A percentile compares a stretch with the other conserved stretches of the same genome.
Conservation (phyloP, 2,888 invertebrate genomes). For the Eupithecia centaureata region DNA sequence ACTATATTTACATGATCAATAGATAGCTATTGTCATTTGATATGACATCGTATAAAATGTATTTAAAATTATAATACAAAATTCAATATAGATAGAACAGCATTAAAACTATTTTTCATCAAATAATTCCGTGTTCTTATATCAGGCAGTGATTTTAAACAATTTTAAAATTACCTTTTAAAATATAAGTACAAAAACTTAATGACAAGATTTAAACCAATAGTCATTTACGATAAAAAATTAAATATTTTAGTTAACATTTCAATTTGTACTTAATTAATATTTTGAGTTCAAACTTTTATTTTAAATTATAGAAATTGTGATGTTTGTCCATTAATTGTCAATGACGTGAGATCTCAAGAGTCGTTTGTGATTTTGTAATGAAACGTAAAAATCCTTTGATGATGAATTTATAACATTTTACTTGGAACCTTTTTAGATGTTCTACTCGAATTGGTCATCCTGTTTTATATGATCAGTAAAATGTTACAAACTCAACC, state of each 20-base stretch:
- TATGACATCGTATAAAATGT: slow-evolving; percentile 54
- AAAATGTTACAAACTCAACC: slow-evolving; percentile 40
- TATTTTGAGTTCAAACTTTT: slow-evolving; percentile 25
- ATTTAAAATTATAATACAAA: slow-evolving; percentile 59
- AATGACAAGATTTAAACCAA: slow-evolving; percentile 38
- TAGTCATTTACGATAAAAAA: slow-evolving; percentile 34
- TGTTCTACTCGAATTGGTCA: slow-evolving; percentile 12
- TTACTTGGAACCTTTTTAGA: slow-evolving; percentile 22
- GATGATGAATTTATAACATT: slow-evolving; percentile 42
- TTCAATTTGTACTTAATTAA: slow-evolving; percentile 36
- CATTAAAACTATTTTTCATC: slow-evolving; percentile 50
- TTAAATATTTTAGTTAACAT: slow-evolving; percentile 19
- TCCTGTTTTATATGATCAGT: slow-evolving; percentile 12
- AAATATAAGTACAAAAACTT: slow-evolving; percentile 41
- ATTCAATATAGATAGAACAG: slow-evolving; percentile 54
- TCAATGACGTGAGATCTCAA: slow-evolving; percentile 37
- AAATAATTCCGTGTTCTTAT: slow-evolving; percentile 56
- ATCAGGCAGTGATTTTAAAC: slow-evolving; percentile 63
- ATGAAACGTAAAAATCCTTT: slow-evolving; percentile 27
- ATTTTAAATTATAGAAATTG: slow-evolving; percentile 4
- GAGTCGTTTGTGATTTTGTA: slow-evolving; percentile 16
- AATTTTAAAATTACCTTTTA: slow-evolving; percentile 33
- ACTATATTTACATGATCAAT: slow-evolving; percentile 71
- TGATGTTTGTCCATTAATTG: slow-evolving; percentile 19
- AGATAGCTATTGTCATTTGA: slow-evolving; percentile 56